phyloP scores from a whole-genome alignment of 2,888 invertebrate species.

The Brenthis ino region DNA sequence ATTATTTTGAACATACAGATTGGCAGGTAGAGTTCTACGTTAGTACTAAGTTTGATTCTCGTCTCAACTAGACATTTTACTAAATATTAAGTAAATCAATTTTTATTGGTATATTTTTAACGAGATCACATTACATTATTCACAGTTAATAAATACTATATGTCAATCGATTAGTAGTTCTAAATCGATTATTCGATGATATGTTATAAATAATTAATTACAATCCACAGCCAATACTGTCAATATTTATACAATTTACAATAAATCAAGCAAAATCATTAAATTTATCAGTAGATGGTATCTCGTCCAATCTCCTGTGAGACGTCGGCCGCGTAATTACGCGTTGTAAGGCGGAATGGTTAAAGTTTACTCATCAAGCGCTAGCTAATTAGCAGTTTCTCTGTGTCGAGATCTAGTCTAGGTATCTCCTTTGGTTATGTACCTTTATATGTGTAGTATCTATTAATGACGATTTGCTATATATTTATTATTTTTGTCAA shows the following conservation, averaged over 20 bases:
- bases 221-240: background rate
- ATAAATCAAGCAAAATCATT: slow-evolving; percentile 24
- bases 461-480: no score
- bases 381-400: slow-evolving; percentile 15
- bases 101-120: background rate
- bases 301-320: slow-evolving; percentile 60
- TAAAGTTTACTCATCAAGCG: slow-evolving; percentile 55
- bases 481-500: no score
- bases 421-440: background rate
- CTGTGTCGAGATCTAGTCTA: slow-evolving; percentile 1
- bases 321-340: slow-evolving; percentile 49
- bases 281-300: slow-evolving; percentile 51
- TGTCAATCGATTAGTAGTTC: no score
- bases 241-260: slow-evolving; percentile 18
- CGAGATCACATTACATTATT: no score
- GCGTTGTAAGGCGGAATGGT: slow-evolving; percentile 34
- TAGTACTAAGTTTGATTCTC: no score
- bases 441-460: no score
- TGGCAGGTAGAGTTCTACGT: no score
- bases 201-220: background rate
- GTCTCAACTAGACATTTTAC: no score
- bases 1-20: no score
- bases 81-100: no score
- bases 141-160: no score
- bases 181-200: no score